Conservation (phyloP, 2,113 vertebrate species). For the Plecturocebus donacophilus region DNA sequence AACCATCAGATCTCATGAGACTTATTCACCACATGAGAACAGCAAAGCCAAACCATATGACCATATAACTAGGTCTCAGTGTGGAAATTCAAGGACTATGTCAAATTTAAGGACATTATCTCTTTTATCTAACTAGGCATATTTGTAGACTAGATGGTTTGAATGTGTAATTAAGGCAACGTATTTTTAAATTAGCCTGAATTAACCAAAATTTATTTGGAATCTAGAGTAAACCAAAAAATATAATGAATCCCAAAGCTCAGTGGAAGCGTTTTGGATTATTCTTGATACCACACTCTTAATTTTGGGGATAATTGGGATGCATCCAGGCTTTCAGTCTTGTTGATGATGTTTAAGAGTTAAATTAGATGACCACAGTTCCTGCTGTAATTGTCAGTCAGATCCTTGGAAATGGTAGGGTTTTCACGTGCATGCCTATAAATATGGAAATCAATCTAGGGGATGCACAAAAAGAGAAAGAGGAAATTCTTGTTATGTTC, state of each 20-base stretch:
- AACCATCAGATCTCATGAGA: too few species aligned
- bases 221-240: conserved; percentile 11
- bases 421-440: neutral
- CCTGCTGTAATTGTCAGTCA: neutral
- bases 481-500: neutral
- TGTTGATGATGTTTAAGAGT: conserved; percentile 23
- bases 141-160: conserved; percentile 37
- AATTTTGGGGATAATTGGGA: conserved; percentile 33
- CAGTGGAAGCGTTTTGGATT: conserved; percentile 35
- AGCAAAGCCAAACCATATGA: too few species aligned
- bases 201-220: conserved; percentile 30
- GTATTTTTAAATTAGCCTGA: conserved; percentile 28
- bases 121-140: neutral
- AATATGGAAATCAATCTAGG: neutral
- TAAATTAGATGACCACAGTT: neutral
- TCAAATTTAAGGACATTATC: neutral
- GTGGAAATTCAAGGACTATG: neutral
- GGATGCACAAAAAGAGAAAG: neutral
- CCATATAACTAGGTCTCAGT: neutral
- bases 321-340: neutral
- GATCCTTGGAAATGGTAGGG: neutral
- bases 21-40: too few species aligned
- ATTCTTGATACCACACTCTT: neutral
- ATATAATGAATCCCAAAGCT: neutral
- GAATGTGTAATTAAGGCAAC: conserved; percentile 24